Conservation (phyloP, 1,140 invertebrate species). For the Eriosoma lanigerum region DNA sequence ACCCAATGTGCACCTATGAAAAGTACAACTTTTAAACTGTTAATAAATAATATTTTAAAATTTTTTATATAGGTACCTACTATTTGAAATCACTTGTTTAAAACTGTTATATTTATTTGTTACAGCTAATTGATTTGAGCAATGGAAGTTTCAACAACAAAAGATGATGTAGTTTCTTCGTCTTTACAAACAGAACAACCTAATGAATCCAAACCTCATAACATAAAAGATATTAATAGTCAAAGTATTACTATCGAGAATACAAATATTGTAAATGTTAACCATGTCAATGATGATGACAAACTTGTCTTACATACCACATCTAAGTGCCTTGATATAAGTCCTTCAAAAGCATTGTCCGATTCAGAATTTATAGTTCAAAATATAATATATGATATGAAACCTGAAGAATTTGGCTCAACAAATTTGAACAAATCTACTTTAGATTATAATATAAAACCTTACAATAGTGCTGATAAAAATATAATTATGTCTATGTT, state of each 20-base stretch:
- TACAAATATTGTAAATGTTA: background rate
- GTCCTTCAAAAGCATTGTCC: background rate
- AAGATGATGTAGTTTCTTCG: background rate
- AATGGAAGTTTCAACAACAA: constrained; percentile 7
- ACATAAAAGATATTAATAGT: background rate
- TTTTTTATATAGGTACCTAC: background rate
- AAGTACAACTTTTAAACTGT: background rate
- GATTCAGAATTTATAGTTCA: constrained; percentile 20
- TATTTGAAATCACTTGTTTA: no score
- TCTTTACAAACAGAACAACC: background rate
- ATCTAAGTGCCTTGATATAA: background rate
- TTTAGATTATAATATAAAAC: background rate
- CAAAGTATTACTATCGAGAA: background rate
- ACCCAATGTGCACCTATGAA: background rate
- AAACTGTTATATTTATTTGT: background rate
- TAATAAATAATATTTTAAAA: background rate
- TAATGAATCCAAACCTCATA: background rate
- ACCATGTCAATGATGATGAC: background rate
- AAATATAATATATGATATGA: constrained; percentile 1
- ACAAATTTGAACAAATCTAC: background rate
- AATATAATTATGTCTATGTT: background rate
- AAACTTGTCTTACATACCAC: background rate
- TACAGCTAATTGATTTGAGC: background rate
- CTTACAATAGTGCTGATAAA: background rate
- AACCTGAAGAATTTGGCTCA: background rate